phyloP scores from a whole-genome alignment of 2,113 vertebrate species.

The Fukomys damarensis region DNA sequence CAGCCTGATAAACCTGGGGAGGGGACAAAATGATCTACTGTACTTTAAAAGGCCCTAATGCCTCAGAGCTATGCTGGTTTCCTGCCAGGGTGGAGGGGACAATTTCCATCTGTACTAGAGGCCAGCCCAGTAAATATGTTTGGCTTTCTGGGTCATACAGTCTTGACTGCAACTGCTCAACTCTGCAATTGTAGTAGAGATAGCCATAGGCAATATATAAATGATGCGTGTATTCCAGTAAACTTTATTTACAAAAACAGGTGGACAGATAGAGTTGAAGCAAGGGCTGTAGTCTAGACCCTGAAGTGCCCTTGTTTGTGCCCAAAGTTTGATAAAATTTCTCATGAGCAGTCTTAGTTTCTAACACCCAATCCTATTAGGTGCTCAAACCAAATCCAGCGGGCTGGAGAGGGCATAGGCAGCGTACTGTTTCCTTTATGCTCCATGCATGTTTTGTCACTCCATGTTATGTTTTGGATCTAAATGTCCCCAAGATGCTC shows the following conservation, averaged over 20 bases:
- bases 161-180: background rate
- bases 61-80: background rate
- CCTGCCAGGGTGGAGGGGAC: background rate
- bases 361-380: background rate
- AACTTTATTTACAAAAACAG: background rate
- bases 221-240: background rate
- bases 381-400: background rate
- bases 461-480: background rate
- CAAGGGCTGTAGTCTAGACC: background rate
- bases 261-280: background rate
- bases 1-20: no score
- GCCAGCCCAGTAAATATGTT: background rate
- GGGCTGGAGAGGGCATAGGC: no score
- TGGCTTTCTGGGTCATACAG: background rate
- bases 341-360: background rate
- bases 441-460: no score
- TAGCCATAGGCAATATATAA: background rate
- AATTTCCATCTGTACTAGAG: background rate
- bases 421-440: background rate
- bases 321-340: background rate
- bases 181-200: background rate
- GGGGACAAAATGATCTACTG: background rate
- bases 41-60: background rate
- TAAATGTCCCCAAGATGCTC: background rate
- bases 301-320: background rate